phyloP scores from a whole-genome alignment of 2,113 vertebrate species.

The Melanostigma gelatinosum region DNA sequence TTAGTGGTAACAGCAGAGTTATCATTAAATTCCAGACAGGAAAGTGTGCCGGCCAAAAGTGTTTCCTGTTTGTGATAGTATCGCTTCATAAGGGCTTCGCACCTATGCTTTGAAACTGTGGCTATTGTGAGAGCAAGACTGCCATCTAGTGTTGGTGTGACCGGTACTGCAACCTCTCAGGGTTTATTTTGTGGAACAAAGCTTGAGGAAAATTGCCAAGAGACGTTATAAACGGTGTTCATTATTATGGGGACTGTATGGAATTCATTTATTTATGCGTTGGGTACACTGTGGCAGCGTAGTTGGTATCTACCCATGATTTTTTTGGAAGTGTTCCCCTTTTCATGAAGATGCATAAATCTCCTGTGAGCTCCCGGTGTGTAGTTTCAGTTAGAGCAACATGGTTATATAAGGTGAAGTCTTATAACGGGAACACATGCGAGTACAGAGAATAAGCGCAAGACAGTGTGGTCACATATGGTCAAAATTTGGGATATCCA shows the following conservation, averaged over 20 bases:
- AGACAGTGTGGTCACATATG: background rate
- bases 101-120: background rate
- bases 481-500: background rate
- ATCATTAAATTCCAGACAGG: constrained; percentile 19
- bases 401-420: constrained; percentile 34
- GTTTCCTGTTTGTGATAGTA: constrained; percentile 37
- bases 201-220: background rate
- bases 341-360: constrained; percentile 12
- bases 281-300: background rate
- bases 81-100: constrained; percentile 1
- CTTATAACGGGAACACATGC: constrained; percentile 31
- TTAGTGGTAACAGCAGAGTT: constrained; percentile 16
- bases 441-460: background rate
- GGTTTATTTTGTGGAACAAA: background rate
- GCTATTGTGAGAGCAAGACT: constrained; percentile 56
- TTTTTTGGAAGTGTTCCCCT: background rate
- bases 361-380: constrained; percentile 14
- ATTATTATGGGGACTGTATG: background rate
- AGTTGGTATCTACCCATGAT: constrained; percentile 1
- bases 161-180: constrained; percentile 7
- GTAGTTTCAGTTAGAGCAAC: background rate
- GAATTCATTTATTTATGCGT: constrained; percentile 9
- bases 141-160: constrained; percentile 73
- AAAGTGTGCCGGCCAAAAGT: constrained; percentile 10
- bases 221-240: background rate